phyloP scores from a whole-genome alignment of 1,140 invertebrate genomes.

The Drepana arcuata region DNA sequence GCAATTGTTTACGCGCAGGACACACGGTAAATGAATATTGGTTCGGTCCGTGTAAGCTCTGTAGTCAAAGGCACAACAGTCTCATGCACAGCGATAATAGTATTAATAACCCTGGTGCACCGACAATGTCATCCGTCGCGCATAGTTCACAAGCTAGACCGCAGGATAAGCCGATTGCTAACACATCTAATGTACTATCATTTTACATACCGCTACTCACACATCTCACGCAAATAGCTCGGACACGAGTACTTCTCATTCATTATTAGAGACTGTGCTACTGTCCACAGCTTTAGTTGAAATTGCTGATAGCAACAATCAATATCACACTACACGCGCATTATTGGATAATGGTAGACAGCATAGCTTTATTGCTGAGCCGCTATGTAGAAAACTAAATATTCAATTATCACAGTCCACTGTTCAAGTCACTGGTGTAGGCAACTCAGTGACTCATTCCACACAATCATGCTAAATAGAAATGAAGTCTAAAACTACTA shows the following conservation, averaged over 20 bases:
- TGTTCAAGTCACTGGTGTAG: constrained; percentile 19
- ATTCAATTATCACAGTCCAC: constrained; percentile 21
- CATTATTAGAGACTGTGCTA: constrained; percentile 3
- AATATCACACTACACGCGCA: constrained; percentile 11
- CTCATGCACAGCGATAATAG: constrained; percentile 6
- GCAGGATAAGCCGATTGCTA: too few relatives aligned
- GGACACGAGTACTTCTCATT: not conserved
- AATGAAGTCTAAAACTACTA: constrained; percentile 10
- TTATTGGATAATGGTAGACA: constrained; percentile 22
- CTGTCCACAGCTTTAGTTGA: constrained; percentile 18
- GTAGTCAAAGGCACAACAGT: constrained; percentile 17
- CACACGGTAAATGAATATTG: constrained; percentile 7
- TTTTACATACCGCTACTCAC: not conserved
- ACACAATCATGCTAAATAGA: constrained; percentile 14
- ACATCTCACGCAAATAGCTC: not conserved
- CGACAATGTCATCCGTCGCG: not conserved
- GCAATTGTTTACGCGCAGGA: constrained; percentile 15
- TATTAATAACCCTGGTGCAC: not conserved
- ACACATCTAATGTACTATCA: too few relatives aligned
- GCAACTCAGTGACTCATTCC: constrained; percentile 13
- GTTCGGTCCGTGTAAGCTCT: constrained; percentile 13
- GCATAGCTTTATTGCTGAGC: constrained; percentile 12
- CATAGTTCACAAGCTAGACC: not conserved
- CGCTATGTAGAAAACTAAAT: constrained; percentile 15
- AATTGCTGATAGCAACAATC: constrained; percentile 9